Base-by-base conservation (phyloP, 2,888 invertebrate species). In the Phymatocera aterrima region DNA sequence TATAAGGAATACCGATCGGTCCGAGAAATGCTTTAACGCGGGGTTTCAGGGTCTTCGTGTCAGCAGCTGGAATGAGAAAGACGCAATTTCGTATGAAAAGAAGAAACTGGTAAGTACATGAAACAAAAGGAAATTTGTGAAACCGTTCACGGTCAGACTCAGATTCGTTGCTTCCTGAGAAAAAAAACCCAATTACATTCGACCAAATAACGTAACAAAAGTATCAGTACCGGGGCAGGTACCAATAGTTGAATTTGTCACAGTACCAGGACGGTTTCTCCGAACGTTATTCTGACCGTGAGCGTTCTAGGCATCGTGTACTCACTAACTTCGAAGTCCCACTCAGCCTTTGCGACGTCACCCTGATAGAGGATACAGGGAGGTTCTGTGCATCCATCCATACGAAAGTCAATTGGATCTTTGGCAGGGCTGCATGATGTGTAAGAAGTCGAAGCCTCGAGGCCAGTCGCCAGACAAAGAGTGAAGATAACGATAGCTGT, bases 11-110 rank as follows among this genome's bases (percentile, higher is more conserved):
- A 0, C 82, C 79, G 0, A 37, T 1, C 0, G 31, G 1, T 0
- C 87, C 88, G 3, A 84, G 5, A 0, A 84, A 80, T 0, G 87
- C 88, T 6, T 34, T 51, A 0, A 88, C 89, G 0, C 79, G 72
- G 0, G 89, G 85, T 46, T 31, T 87, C 80, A 91, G 79, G 1
- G 74, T 70, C 2, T 79, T 77, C 0, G 85, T 81, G 77, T 85
- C 79, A 2, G 65, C 18, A 12, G 48, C 90, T 90, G 81, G 24
- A 80, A 82, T 37, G 5, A 6, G 31, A 8, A 10, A 64, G 18
- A 8, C 4, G 15, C n/a, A 18, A 21, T 43, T 46, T 21, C 15
- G 12, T 3, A 28, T 28, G 28, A 3, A 28, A 24, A 57, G 2
- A 15, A 12, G 21, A 28, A 28, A 28, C 2, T 15, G 4, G 21